Base-by-base conservation (phyloP, 2,797 vertebrate species). In the Pogonophryne albipinna region DNA sequence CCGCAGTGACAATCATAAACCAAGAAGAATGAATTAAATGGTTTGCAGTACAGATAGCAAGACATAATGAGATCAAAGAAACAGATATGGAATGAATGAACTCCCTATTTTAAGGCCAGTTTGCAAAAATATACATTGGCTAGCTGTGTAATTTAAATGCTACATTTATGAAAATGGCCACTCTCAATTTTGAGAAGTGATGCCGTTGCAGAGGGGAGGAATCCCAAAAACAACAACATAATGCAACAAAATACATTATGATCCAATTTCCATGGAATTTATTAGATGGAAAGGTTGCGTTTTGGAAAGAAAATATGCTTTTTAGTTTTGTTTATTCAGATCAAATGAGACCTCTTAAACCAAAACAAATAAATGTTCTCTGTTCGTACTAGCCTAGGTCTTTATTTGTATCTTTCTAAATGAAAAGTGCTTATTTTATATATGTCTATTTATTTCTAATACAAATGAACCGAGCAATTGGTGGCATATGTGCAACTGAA, bases 1-100 rank as follows among this genome's bases (percentile, higher is more conserved):
- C 73, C 70, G 76, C 56, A 79, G 60, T 55, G 62, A 77, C 64
- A 66, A 55, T 31, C 78, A 81, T 87, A 82, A 84, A 90, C 87
- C 84, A 86, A n/a, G 52, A 67, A 74, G 83, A 85, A 79, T 85
- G 66, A 83, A 84, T 78, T 72, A 16, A 14, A 56, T 65, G 63
- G 57, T 76, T 74, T 79, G 79, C 66, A 66, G 16, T 73, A 47
- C 20, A 75, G 60, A 89, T 77, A 83, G 74, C 84, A 34, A 76
- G 44, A 70, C 57, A 76, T 34, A 41, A 15, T 70, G 46, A 71
- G 53, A 66, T 64, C 64, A 31, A 81, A 15, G 70, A 74, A 71
- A 82, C 17, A 77, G 46, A 79, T 60, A 66, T 44, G 16, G 68
- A 67, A 19, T 70, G 42, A 59, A 69, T 67, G 56, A 79, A 78